Conservation (phyloP, 2,888 invertebrate genomes). For the Dasysyrphus albostriatus region DNA sequence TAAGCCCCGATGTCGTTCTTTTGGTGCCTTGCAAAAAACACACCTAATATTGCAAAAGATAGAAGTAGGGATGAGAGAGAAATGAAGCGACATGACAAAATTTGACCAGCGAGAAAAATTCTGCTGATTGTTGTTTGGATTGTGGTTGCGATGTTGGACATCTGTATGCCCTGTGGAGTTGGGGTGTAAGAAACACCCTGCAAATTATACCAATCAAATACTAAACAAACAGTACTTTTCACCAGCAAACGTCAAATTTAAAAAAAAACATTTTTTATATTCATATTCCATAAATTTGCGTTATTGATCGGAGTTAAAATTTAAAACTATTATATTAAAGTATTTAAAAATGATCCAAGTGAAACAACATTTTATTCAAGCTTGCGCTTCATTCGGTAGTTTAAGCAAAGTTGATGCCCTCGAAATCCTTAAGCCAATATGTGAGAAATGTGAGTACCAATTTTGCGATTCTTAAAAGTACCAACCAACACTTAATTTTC, state of each 20-base stretch:
- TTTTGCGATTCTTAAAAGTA: neutral
- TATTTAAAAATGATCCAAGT: slow-evolving; percentile 58
- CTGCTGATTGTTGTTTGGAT: too few relatives aligned
- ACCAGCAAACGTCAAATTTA: neutral
- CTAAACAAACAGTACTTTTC: neutral
- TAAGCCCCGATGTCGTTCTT: too few relatives aligned
- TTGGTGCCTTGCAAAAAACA: too few relatives aligned
- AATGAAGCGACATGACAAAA: too few relatives aligned
- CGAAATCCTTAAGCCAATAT: slow-evolving; percentile 73
- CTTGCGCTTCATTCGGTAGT: slow-evolving; percentile 76
- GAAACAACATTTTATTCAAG: slow-evolving; percentile 77
- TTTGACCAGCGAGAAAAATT: too few relatives aligned
- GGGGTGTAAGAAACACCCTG: neutral
- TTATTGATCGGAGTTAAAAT: neutral
- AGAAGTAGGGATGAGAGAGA: too few relatives aligned
- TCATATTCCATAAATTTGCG: neutral
- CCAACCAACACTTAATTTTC: neutral
- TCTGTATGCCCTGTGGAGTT: too few relatives aligned
- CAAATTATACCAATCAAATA: neutral
- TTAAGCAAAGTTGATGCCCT: slow-evolving; percentile 60
- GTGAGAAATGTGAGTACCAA: slow-evolving; percentile 75
- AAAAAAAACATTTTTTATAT: neutral
- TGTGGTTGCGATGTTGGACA: too few relatives aligned
- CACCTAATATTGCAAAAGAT: too few relatives aligned
- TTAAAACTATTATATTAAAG: neutral